Percentiles rank a stretch among this genome's conserved stretches.
Evolutionary conservation across 2,113 vertebrate genomes (phyloP).

Genomic region (Dromaius novaehollandiae): DNA sequence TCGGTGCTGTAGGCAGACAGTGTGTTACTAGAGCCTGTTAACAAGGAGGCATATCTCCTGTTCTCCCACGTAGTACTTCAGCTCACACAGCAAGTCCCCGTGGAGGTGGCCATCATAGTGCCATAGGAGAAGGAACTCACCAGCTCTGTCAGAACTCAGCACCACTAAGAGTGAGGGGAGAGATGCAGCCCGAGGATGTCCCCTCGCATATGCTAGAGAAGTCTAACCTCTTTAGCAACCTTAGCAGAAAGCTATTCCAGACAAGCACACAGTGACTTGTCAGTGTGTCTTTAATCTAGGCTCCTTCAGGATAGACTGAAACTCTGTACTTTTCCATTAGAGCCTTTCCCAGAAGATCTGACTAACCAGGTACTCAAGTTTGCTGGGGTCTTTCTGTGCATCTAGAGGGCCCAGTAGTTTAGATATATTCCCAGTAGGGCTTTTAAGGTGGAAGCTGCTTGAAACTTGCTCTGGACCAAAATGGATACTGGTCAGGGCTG

Average conservation of each 20-base stretch:
- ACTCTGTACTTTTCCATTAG: neutral
- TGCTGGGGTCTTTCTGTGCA: neutral
- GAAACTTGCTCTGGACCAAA: neutral
- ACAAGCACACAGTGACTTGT: neutral
- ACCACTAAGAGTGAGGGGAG: neutral
- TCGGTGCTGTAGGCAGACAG: rapidly evolving
- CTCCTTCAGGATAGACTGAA: neutral
- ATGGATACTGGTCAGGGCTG: neutral
- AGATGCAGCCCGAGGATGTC: neutral
- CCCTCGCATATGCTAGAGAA: rapidly evolving
- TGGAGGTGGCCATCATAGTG: rapidly evolving
- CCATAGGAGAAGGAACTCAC: neutral
- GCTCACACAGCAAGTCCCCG: neutral
- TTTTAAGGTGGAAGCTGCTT: neutral
- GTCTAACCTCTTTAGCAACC: rapidly evolving
- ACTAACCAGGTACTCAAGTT: neutral
- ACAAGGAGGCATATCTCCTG: neutral
- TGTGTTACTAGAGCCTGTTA: neutral
- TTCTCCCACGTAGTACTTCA: neutral
- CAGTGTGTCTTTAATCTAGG: neutral
- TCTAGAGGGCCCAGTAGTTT: neutral
- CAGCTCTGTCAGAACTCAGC: neutral
- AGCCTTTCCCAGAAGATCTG: neutral
- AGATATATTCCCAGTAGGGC: neutral
- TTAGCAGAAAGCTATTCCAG: neutral